phyloP scores from a whole-genome alignment of 2,888 invertebrate genomes.

The Dorcus parallelipipedus region DNA sequence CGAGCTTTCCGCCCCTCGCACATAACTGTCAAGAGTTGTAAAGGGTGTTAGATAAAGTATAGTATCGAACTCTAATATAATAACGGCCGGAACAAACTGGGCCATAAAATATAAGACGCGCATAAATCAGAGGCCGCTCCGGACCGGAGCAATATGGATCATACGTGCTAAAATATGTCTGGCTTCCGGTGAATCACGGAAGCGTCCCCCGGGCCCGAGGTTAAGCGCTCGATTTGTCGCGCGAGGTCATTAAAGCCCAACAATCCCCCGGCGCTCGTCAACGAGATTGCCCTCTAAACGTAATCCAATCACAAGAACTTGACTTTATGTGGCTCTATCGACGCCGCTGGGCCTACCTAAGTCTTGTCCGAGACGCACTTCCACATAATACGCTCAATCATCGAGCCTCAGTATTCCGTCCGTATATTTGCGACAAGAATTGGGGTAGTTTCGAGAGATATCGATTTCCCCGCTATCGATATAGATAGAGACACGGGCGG shows the following conservation, averaged over 20 bases:
- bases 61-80: slow-evolving; percentile 63
- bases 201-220: slow-evolving; percentile 38
- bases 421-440: slow-evolving; percentile 34
- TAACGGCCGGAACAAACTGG: slow-evolving; percentile 65
- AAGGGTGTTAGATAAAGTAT: slow-evolving; percentile 44
- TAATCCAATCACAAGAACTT: slow-evolving; percentile 62
- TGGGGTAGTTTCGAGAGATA: slow-evolving; percentile 27
- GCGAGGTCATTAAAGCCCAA: slow-evolving; percentile 51
- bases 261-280: slow-evolving; percentile 62
- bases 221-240: slow-evolving; percentile 54
- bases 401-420: slow-evolving; percentile 29
- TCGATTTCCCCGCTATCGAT: slow-evolving; percentile 28
- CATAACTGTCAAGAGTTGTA: slow-evolving; percentile 43
- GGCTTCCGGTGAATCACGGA: slow-evolving; percentile 35
- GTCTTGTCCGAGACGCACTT: slow-evolving; percentile 30
- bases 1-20: slow-evolving; percentile 28
- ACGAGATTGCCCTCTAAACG: slow-evolving; percentile 56
- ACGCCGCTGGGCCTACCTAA: slow-evolving; percentile 30
- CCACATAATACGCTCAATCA: slow-evolving; percentile 29
- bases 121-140: slow-evolving; percentile 55
- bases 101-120: slow-evolving; percentile 64
- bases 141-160: slow-evolving; percentile 31
- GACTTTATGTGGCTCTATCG: slow-evolving; percentile 37
- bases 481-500: slow-evolving; percentile 25
- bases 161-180: slow-evolving; percentile 46